These are phyloP conservation scores for Lytechinus pictus DNA, from an alignment of 35 echinoderm and acorn worm genomes.

Conservation along the genomic window DNA sequence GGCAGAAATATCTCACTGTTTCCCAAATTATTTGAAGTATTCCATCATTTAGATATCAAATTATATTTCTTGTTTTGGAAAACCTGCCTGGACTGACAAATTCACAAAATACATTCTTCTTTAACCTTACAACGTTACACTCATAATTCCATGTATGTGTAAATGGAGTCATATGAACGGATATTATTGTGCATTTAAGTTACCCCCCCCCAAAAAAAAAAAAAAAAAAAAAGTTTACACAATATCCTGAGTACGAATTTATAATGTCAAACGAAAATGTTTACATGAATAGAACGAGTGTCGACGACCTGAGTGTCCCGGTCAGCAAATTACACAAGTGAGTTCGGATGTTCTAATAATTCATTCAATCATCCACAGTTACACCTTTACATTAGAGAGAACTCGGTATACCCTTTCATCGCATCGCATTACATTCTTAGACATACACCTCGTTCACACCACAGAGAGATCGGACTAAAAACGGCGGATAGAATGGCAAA, in stretches of 20 bases:
- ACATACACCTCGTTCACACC: too few relatives aligned
- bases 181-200: not conserved
- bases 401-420: not conserved
- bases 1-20: too few relatives aligned
- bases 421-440: not conserved
- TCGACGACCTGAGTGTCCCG: not conserved
- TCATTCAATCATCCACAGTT: not conserved
- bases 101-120: too few relatives aligned
- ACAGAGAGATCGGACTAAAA: too few relatives aligned
- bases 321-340: constrained; percentile 7
- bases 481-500: too few relatives aligned
- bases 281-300: not conserved
- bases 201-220: not conserved
- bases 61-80: too few relatives aligned
- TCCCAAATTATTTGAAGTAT: too few relatives aligned
- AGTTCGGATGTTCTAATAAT: not conserved
- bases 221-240: too few relatives aligned
- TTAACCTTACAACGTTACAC: not conserved
- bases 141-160: not conserved
- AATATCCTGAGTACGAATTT: too few relatives aligned
- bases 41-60: too few relatives aligned
- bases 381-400: not conserved
- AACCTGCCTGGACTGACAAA: too few relatives aligned
- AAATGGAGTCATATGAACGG: not conserved
- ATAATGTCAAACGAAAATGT: not conserved